These are phyloP conservation scores for Oxyruncus cristatus DNA, from an alignment of 2,113 vertebrate species.

Conservation along the genomic window DNA sequence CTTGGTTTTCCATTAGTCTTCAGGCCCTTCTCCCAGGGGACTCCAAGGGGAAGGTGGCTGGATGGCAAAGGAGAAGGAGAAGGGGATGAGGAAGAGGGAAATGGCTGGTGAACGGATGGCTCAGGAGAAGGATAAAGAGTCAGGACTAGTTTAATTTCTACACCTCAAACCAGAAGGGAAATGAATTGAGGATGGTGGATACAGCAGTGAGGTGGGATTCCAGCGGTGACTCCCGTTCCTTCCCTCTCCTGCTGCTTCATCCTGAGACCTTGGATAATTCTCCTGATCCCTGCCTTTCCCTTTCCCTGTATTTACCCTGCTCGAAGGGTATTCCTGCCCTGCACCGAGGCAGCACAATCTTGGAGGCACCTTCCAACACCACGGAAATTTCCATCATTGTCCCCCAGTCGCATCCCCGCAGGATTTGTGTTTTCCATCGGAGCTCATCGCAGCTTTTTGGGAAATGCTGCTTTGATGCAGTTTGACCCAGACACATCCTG, in stretches of 20 bases:
- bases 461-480: background rate
- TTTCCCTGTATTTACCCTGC: background rate
- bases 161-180: background rate
- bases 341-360: background rate
- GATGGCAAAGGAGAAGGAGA: background rate
- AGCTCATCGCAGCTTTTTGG: background rate
- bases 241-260: rapidly evolving
- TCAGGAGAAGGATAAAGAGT: background rate
- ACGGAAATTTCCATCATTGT: background rate
- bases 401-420: background rate
- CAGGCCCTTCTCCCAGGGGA: background rate
- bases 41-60: background rate
- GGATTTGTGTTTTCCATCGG: background rate
- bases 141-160: background rate
- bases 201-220: background rate
- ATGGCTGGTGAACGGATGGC: background rate
- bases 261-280: background rate
- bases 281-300: background rate
- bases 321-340: background rate
- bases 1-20: background rate
- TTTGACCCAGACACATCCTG: background rate
- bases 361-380: background rate
- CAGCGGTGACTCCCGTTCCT: background rate
- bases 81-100: background rate
- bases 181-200: background rate